phyloP scores from a whole-genome alignment of 2,797 vertebrate species.

The Macropodus opercularis region DNA sequence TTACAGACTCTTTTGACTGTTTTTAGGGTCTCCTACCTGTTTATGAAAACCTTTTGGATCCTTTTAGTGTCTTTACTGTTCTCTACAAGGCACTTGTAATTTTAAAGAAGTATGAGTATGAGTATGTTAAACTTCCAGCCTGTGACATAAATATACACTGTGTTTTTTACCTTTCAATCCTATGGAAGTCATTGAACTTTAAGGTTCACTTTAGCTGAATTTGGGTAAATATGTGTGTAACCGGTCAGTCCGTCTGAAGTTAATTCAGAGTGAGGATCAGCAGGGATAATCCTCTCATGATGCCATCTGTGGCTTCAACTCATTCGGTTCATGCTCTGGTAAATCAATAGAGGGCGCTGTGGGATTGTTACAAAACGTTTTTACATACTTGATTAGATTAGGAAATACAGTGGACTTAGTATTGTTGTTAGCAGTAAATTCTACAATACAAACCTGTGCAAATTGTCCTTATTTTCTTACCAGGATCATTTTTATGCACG shows the following conservation, averaged over 20 bases:
- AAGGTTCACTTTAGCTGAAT: too few relatives aligned
- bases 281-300: constrained; percentile 75
- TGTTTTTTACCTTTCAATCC: not conserved
- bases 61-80: too few relatives aligned
- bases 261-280: constrained; percentile 39
- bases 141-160: too few relatives aligned
- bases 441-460: not conserved
- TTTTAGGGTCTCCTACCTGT: too few relatives aligned
- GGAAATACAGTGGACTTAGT: not conserved
- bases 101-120: too few relatives aligned
- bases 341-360: constrained; percentile 56
- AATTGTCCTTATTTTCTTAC: not conserved
- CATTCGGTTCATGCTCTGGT: constrained; percentile 18
- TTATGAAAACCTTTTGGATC: too few relatives aligned
- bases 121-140: too few relatives aligned
- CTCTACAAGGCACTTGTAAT: too few relatives aligned
- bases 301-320: constrained; percentile 67
- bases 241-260: not conserved
- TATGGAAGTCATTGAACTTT: not conserved
- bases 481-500: too few relatives aligned
- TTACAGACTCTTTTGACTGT: too few relatives aligned
- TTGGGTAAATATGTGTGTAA: too few relatives aligned
- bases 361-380: not conserved
- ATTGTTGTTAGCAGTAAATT: not conserved
- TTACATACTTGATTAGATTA: not conserved